Conservation (phyloP, 2,888 invertebrate species). For the Acanthoscelides obtectus region DNA sequence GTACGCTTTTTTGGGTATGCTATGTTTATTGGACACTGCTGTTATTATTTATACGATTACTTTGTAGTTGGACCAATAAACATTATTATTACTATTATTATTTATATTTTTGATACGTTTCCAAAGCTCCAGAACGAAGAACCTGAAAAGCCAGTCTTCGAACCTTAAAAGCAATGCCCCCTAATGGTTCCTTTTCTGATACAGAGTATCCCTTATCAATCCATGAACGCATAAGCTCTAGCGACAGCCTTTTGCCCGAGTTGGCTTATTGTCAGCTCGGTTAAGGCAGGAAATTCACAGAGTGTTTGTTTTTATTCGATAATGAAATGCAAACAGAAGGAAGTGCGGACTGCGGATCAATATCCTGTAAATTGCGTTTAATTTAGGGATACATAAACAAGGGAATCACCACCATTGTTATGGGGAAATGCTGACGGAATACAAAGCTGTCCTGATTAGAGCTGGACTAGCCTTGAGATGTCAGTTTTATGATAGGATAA, state of each 20-base stretch:
- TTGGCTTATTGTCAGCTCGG: background rate
- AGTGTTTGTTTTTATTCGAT: conserved; percentile 3
- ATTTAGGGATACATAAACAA: background rate
- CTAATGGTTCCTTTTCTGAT: background rate
- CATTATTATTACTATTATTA: no score
- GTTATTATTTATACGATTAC: no score
- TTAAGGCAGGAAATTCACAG: background rate
- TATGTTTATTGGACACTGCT: no score
- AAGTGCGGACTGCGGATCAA: background rate
- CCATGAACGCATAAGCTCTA: background rate
- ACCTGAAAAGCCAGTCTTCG: no score
- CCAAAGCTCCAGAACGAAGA: no score
- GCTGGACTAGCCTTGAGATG: background rate
- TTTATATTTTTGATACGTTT: no score
- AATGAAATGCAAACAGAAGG: conserved; percentile 1
- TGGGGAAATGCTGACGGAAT: background rate
- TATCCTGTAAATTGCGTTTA: conserved; percentile 2
- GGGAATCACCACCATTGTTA: background rate
- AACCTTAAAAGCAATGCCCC: no score
- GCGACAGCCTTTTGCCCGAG: background rate
- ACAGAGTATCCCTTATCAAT: background rate
- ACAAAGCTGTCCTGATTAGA: background rate
- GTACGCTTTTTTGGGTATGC: no score
- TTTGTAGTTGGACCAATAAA: no score
- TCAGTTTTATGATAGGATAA: background rate